Base-by-base conservation (phyloP, 2,888 invertebrate genomes). In the Melolontha melolontha region DNA sequence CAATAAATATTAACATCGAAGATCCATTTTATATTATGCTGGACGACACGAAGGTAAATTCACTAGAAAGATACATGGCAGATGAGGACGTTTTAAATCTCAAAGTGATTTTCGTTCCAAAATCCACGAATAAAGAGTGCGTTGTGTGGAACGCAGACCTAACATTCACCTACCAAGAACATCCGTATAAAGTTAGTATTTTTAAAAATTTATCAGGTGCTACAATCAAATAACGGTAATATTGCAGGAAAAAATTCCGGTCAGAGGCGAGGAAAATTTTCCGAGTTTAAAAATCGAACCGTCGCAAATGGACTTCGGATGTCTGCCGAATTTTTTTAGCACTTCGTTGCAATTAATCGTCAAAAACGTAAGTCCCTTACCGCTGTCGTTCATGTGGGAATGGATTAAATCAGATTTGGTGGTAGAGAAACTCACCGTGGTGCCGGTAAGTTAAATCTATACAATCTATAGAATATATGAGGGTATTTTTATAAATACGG, bases 251-350 rank as follows among this genome's bases (percentile, higher is more conserved):
- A 84, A 84, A 68, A 84, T 92, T 54, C 85, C 86, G 71, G 78
- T 92, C 49, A 82, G 81, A 51, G 92, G 90, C 39, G 87, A 86
- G 79, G 86, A 92, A 1, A 89, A 90, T 81, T 92, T 88, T 78
- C 92, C 92, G 0, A 90, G 91, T 75, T 79, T 92, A 55, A 83
- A 84, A 44, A 82, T 91, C 64, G 78, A 85, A 69, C 86, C 89
- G 47, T 84, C 84, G 11, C 80, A 81, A 69, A 79, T 91, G 2
- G 86, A 89, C 78, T 91, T 92, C 77, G 86, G 87, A 52, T 90
- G 90, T 76, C 83, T 90, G 71, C 79, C 85, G 34, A 78, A 85
- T 70, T 85, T 85, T 63, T 84, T 84, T 1, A 83, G 83, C 42
- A 80, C 79, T 0, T 84, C 83, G 11, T 76, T 82, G 70, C 81